phyloP scores from a whole-genome alignment of 1,140 invertebrate species.

The Orchesella cincta region DNA sequence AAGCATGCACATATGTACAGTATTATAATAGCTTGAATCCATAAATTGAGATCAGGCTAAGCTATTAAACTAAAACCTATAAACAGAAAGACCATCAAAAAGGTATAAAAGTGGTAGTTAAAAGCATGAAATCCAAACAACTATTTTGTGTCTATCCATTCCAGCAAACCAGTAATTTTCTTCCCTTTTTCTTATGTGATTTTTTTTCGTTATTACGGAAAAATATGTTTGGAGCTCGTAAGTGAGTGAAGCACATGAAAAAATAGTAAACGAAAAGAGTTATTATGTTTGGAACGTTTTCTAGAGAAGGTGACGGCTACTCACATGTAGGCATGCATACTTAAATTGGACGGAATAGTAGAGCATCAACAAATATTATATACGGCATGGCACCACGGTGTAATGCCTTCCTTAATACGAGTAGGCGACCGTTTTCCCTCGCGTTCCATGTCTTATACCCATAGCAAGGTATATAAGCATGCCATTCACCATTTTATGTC shows the following conservation, averaged over 20 bases:
- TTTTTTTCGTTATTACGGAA: slow-evolving; percentile 13
- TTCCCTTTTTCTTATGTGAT: slow-evolving; percentile 5
- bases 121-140: slow-evolving; percentile 14
- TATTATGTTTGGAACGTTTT: no score
- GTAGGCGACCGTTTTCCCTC: no score
- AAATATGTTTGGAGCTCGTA: slow-evolving; percentile 1
- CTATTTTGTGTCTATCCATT: slow-evolving; percentile 8
- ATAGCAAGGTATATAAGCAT: no score
- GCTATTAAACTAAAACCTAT: slow-evolving; percentile 15
- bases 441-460: no score
- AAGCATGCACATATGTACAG: not conserved
- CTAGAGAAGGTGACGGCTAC: no score
- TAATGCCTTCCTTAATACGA: no score
- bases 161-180: slow-evolving; percentile 15
- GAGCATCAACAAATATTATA: no score
- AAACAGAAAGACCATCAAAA: slow-evolving; percentile 18
- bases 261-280: slow-evolving; percentile 11
- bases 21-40: not conserved
- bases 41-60: slow-evolving; percentile 17
- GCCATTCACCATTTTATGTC: not conserved
- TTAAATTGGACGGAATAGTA: no score
- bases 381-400: no score
- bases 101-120: slow-evolving; percentile 13
- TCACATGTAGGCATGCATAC: no score
- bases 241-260: not conserved